Evolutionary conservation across 2,113 vertebrate genomes (phyloP).

Genomic region (Probosciger aterrimus): DNA sequence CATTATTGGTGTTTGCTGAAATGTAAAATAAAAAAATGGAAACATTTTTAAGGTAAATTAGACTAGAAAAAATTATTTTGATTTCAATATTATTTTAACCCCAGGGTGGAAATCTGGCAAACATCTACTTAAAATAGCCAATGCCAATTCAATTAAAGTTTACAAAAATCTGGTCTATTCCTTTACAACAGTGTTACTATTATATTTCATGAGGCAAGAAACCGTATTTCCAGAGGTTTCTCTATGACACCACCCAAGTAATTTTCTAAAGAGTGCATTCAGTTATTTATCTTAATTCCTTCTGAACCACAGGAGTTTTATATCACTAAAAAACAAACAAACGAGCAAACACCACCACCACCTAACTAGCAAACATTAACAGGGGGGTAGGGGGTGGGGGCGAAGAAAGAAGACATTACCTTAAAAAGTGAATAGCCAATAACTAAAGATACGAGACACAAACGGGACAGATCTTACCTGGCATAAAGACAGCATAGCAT

Average conservation of each 20-base stretch:
- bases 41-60: background rate
- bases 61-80: background rate
- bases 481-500: background rate
- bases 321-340: background rate
- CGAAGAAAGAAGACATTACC: background rate
- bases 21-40: background rate
- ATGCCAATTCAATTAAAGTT: background rate
- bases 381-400: fast-evolving
- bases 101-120: background rate
- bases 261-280: background rate
- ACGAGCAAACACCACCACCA: background rate
- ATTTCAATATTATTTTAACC: background rate
- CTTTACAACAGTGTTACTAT: background rate
- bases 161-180: background rate
- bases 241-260: background rate
- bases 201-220: background rate
- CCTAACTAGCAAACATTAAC: background rate
- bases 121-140: background rate
- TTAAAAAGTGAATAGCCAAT: background rate
- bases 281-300: background rate
- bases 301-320: background rate
- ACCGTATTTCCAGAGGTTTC: background rate
- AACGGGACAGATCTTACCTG: background rate
- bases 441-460: background rate
- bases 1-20: background rate